phyloP scores from a whole-genome alignment of 1,140 invertebrate genomes.

The Saccostrea cuccullata region DNA sequence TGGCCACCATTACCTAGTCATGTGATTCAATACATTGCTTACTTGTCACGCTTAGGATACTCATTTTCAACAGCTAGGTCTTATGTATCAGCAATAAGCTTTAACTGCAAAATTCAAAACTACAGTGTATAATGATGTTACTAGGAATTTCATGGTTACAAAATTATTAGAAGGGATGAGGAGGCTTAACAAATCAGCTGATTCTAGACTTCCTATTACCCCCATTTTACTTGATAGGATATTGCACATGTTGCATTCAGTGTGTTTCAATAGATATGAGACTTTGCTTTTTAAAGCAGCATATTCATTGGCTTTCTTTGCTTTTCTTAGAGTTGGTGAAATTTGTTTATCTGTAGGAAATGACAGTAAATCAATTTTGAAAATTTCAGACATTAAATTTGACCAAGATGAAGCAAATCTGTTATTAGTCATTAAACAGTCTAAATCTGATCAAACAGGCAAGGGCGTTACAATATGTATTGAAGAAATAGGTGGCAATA shows the following conservation, averaged over 20 bases:
- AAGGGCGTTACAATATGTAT: not conserved
- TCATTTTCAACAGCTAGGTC: too few species aligned
- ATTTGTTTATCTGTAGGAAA: not conserved
- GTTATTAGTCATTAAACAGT: not conserved
- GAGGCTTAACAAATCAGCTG: too few species aligned
- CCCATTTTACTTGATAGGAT: too few species aligned
- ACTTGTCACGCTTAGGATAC: too few species aligned
- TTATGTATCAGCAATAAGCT: too few species aligned
- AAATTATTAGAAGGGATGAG: too few species aligned
- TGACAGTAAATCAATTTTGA: not conserved
- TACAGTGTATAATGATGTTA: too few species aligned
- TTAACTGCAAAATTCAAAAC: too few species aligned
- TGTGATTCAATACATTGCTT: too few species aligned
- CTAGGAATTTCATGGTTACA: too few species aligned
- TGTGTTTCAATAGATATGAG: conserved; percentile 39
- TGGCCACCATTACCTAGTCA: too few species aligned
- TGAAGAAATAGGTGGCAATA: not conserved
- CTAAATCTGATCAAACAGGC: not conserved
- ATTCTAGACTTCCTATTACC: too few species aligned
- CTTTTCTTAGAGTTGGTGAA: not conserved
- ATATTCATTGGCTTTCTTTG: conserved; percentile 9
- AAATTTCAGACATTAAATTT: not conserved
- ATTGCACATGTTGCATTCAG: not conserved
- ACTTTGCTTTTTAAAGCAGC: conserved; percentile 26
- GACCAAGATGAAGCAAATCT: not conserved